Base-by-base conservation (phyloP, 2,888 invertebrate species). In the Amiota communis region DNA sequence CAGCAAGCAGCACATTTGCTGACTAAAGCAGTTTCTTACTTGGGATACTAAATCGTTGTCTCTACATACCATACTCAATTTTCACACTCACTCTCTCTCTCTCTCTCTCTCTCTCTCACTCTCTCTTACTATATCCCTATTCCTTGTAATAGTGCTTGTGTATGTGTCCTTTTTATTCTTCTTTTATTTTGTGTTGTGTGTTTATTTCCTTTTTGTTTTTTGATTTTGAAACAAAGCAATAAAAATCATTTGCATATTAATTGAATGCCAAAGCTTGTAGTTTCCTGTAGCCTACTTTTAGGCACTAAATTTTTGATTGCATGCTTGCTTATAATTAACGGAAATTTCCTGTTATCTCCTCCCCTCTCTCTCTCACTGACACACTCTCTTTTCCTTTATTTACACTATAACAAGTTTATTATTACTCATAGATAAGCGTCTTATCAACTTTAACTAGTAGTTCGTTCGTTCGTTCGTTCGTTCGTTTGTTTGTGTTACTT, bases 211-310 rank as follows among this genome's bases (percentile, higher is more conserved):
- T n/a, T 59, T 59, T 59, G 46, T 63, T 63, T 36, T 63, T 63
- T n/a, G n/a, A 15, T 36, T 36, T 36, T 36, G 36, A 36, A 36
- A 36, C 36, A 48, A 51, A 10, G 51, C 51, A 68, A 68, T 68
- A 68, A 68, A 68, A 68, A 68, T 68, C 67, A 85, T 83, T 83
- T 83, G 82, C 85, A 83, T 83, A 83, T 83, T 83, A 83, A 83
- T 83, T 85, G 81, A 83, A 83, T 82, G 85, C 80, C 85, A 81
- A 83, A 82, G 83, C 51, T n/a, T n/a, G 13, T 23, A 23, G 23
- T 36, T 17, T 36, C 23, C 36, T 68, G 23, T 68, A 53, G 67
- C 51, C 51, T 53, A 51, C 13, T 68, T 68, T 68, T 23, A 36
- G 67, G 67, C 67, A 51, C 15, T 68, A 20, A 68, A 53, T 53